Base-by-base conservation (phyloP, 2,113 vertebrate genomes). In the Octodon degus region DNA sequence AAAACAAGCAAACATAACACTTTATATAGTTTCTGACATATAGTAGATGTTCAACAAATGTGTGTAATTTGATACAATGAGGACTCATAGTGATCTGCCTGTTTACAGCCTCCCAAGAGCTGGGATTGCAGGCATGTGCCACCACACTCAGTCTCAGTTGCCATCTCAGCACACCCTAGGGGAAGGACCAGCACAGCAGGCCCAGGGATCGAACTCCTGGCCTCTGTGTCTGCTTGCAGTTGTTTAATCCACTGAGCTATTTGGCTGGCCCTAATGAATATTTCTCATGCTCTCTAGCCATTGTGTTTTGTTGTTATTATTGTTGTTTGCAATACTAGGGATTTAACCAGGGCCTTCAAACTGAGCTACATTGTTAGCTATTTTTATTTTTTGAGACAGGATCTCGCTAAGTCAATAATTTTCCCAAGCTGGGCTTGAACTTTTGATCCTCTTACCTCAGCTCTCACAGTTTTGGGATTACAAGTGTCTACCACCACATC, bases 201-300 rank as follows among this genome's bases (percentile, higher is more conserved):
- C 50, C 50, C 50, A 50, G 50, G 50, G 50, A 50, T 50, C 50
- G 1, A 50, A 50, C 50, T 9, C 50, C 11, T 50, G 50, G 50
- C 50, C 50, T 6, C 8, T 50, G 50, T 12, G 11, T 50, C 11
- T 50, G 50, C 50, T 50, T 50, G 11, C 11, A 50, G 50, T 7
- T 50, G 50, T 50, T 50, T 50, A 50, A 6, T 50, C 50, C 50
- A 50, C 10, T 50, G 50, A 50, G 50, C 50, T 50, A 50, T 50
- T 50, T 50, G 50, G 50, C 50, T 9, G 11, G 24, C 20, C 70
- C 22, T 87, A 37, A 87, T 90, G 19, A 77, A 63, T 34, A 53
- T 67, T 91, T 89, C 80, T 81, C 90, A 79, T 74, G 58, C n/a
- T 90, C 68, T 87, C 85, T 95, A 17, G 22, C 16, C 37, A 68